Percentiles rank a stretch among this genome's conserved stretches.
Conservation (phyloP, 1,140 invertebrate genomes). For the Microplitis mediator region DNA sequence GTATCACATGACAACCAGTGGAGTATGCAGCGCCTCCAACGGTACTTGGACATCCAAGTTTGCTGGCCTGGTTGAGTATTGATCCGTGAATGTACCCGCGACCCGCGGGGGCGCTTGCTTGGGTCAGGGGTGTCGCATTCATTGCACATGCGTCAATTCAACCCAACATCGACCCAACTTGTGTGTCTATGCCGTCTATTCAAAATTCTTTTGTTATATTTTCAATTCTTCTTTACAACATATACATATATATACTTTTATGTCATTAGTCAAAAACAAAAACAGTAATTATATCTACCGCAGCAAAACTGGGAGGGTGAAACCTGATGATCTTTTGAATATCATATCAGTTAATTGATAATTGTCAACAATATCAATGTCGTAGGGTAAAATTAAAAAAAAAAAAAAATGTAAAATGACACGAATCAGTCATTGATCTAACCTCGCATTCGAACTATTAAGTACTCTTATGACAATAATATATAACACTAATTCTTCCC, state of each 20-base stretch:
- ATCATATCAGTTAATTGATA: no score
- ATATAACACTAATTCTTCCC: neutral
- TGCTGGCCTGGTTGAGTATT: constrained; percentile 59
- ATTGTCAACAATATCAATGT: no score
- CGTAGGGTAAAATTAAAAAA: neutral
- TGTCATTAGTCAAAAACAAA: neutral
- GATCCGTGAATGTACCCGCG: constrained; percentile 43
- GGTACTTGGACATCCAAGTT: constrained; percentile 29
- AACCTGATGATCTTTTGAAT: no score
- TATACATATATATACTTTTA: neutral
- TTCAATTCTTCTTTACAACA: neutral
- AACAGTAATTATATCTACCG: neutral
- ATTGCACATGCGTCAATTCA: constrained; percentile 20
- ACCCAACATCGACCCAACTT: constrained; percentile 25
- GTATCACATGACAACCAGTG: neutral
- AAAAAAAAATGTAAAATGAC: neutral
- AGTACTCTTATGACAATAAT: neutral
- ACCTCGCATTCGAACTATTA: constrained; percentile 1
- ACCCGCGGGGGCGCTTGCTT: constrained; percentile 19
- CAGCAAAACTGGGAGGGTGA: neutral
- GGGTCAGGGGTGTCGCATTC: constrained; percentile 30
- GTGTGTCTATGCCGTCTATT: neutral
- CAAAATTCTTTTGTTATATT: neutral
- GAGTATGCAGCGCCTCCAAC: constrained; percentile 16
- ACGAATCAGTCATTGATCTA: constrained; percentile 16